phyloP scores from a whole-genome alignment of 1,140 invertebrate genomes.

The Scaptodrosophila lebanonensis region DNA sequence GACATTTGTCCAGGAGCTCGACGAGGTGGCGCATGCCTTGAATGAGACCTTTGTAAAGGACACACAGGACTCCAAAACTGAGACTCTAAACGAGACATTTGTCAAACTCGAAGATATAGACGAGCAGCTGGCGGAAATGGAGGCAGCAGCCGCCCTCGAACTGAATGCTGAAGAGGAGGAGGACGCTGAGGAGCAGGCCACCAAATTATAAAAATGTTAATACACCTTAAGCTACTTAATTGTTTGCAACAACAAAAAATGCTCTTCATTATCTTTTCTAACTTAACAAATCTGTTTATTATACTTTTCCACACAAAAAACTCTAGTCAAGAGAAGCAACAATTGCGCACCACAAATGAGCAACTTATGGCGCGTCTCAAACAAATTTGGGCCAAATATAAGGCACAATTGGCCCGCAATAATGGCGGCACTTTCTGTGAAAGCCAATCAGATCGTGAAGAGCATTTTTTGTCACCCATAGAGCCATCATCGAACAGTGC shows the following conservation, averaged over 20 bases:
- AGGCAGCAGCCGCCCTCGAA: too few relatives aligned
- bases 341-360: slow-evolving; percentile 79
- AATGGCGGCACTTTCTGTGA: slow-evolving; percentile 37
- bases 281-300: background rate
- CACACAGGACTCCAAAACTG: slow-evolving; percentile 35
- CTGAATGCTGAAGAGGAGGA: slow-evolving; percentile 21
- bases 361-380: slow-evolving; percentile 80
- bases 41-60: slow-evolving; percentile 63
- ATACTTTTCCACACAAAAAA: too few relatives aligned
- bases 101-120: slow-evolving; percentile 34
- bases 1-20: slow-evolving; percentile 55
- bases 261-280: too few relatives aligned
- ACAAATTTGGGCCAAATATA: slow-evolving; percentile 80
- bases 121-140: slow-evolving; percentile 1
- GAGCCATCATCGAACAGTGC: background rate
- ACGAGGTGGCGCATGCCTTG: slow-evolving; percentile 46
- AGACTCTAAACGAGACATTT: slow-evolving; percentile 46
- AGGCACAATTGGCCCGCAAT: slow-evolving; percentile 43
- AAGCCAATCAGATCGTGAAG: slow-evolving; percentile 24
- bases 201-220: slow-evolving; percentile 56
- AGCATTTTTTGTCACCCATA: slow-evolving; percentile 35
- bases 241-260: too few relatives aligned
- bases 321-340: slow-evolving; percentile 78
- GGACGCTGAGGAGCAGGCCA: slow-evolving; percentile 46
- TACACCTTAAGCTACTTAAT: slow-evolving; percentile 9